These are phyloP conservation scores for Thelaira solivaga DNA, from an alignment of 2,888 invertebrate species.

Conservation along the genomic window DNA sequence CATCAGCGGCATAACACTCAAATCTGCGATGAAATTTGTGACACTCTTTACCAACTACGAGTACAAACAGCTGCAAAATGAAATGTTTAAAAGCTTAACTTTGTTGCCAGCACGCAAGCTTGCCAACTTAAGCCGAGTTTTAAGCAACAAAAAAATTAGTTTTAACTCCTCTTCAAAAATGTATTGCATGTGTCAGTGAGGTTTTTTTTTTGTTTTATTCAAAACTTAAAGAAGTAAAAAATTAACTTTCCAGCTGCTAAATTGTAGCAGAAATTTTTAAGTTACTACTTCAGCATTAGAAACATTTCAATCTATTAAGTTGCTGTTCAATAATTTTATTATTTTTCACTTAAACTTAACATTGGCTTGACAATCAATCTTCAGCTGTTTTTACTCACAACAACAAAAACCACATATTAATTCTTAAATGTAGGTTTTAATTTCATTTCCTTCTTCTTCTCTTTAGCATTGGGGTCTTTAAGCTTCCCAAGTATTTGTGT, in stretches of 20 bases:
- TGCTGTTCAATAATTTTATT: neutral
- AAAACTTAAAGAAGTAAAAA: neutral
- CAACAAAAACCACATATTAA: neutral
- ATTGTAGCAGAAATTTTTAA: no score
- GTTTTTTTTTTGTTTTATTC: neutral
- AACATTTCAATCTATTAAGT: slow-evolving; percentile 1
- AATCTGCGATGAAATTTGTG: no score
- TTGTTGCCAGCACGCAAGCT: slow-evolving; percentile 43
- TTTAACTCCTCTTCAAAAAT: slow-evolving; percentile 15
- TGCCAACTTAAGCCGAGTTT: slow-evolving; percentile 12
- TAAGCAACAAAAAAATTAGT: neutral
- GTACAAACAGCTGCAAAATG: slow-evolving; percentile 30
- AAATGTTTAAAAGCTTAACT: slow-evolving; percentile 29
- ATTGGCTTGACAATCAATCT: slow-evolving; percentile 50
- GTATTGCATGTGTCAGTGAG: slow-evolving; percentile 4
- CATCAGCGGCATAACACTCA: no score
- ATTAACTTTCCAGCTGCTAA: no score
- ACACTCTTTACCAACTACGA: neutral
- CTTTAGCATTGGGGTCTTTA: neutral
- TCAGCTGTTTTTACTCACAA: slow-evolving; percentile 5
- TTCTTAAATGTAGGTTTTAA: slow-evolving; percentile 23
- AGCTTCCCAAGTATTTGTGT: no score
- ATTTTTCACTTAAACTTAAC: neutral
- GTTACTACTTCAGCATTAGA: no score
- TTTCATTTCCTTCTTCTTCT: neutral